These are phyloP conservation scores for Rhabdomys pumilio DNA, from an alignment of 2,797 vertebrate species.

Conservation along the genomic window DNA sequence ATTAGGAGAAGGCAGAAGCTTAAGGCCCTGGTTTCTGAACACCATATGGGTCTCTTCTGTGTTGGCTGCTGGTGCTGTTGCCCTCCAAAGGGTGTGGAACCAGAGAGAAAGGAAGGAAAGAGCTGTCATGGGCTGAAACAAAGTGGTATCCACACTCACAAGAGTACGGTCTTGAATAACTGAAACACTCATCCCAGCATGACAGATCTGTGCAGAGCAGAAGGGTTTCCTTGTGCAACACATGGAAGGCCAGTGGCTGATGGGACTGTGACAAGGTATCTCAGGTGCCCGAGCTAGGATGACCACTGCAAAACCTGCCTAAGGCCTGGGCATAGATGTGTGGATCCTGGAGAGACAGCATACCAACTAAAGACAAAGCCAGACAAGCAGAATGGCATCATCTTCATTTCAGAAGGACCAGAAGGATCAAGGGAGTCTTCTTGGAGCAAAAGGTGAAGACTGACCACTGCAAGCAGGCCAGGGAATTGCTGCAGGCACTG, in stretches of 20 bases:
- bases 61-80: background rate
- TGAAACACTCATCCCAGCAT: rapidly evolving
- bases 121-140: background rate
- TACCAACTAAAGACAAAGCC: background rate
- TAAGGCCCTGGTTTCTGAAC: background rate
- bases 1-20: background rate
- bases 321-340: background rate
- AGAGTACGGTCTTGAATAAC: background rate
- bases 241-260: background rate
- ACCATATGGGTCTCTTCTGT: background rate
- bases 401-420: background rate
- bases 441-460: background rate
- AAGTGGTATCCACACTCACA: background rate
- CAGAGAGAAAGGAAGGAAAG: background rate
- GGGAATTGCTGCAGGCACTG: background rate
- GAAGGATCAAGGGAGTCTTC: background rate
- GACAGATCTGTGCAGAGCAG: background rate
- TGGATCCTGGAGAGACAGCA: background rate
- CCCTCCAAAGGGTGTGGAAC: background rate
- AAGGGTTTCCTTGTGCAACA: background rate
- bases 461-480: background rate
- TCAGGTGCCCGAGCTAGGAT: background rate
- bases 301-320: background rate
- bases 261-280: background rate
- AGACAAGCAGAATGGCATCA: background rate